Evolutionary conservation across 2,888 invertebrate genomes (phyloP), one percentile per base, ranked within the genome.

Genomic region (Thecocarcelia acutangulata): DNA sequence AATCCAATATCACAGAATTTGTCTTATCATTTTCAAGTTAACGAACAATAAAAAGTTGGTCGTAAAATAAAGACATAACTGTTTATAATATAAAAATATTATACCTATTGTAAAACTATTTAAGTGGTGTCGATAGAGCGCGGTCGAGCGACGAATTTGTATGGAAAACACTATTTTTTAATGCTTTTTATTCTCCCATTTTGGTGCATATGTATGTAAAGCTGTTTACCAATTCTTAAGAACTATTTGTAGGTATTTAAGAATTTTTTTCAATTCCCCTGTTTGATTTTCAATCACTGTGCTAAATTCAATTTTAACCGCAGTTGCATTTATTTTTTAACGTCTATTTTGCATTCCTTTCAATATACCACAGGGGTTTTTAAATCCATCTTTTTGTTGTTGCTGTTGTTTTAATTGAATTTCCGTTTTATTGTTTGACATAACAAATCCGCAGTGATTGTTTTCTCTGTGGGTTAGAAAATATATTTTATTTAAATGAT

Each of bases 371-470:
- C 3, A n/a, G 48, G 28, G 40, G 46, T 21, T 64, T 15, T 11
- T 21, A 28, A 64, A 69, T 64, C 56, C 64, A 70, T 52, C 56
- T 15, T 70, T 75, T 70, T 59, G 54, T 59, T 70, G 3, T 33
- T 33, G 33, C 8, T 66, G 42, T 64, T 15, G 33, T 21, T 46
- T 66, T 75, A 75, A 70, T 75, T 75, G 58, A 75, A 70, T 75
- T 80, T 75, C 64, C 58, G 28, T 66, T 42, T 21, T 33, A 9
- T 52, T 66, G 24, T 42, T 68, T n/a, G 28, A 58, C 69, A 52
- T 52, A 64, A 73, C 44, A 54, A 69, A 56, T 48, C 52, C 44
- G n/a, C 11, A 42, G 40, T 59, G 52, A 54, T 76, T 54, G 46
- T 12, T 24, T 1, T n/a, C 21, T 12, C 4, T 42, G 40, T 40